phyloP scores from a whole-genome alignment of 2,888 invertebrate species.

The Pseudanteris insignis region DNA sequence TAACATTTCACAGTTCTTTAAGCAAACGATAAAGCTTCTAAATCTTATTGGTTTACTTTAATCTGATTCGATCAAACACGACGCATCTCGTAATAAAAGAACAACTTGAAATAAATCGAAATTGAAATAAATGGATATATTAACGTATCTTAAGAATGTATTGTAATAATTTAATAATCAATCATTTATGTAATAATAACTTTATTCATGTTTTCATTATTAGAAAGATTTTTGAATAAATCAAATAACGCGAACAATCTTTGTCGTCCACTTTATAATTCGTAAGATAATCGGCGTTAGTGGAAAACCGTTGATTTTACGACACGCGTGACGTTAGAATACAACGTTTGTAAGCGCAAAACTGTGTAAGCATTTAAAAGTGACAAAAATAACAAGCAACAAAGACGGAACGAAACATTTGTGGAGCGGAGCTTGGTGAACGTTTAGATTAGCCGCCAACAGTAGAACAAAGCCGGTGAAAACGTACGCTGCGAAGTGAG shows the following conservation, averaged over 20 bases:
- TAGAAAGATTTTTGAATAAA: no score
- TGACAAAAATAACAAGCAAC: conserved; percentile 4
- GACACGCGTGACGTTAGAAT: conserved; percentile 3
- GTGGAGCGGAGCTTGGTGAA: conserved; percentile 9
- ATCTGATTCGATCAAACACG: no score
- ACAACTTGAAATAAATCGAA: no score
- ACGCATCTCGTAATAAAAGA: no score
- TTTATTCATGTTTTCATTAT: no score
- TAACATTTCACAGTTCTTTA: no score
- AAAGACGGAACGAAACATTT: conserved; percentile 11
- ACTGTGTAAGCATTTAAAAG: conserved; percentile 1
- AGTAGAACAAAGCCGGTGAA: conserved; percentile 27
- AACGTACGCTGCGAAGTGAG: conserved; percentile 26
- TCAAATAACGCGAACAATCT: not conserved
- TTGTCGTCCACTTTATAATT: not conserved
- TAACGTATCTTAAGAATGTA: no score
- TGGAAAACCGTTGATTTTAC: not conserved
- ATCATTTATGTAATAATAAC: no score
- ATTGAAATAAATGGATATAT: no score
- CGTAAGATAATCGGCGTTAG: not conserved
- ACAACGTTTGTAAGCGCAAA: conserved; percentile 1
- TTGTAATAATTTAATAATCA: no score
- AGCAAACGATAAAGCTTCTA: no score
- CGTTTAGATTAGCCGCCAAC: conserved; percentile 21
- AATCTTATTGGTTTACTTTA: no score